phyloP scores from a whole-genome alignment of 1,140 invertebrate genomes.

The Phthorimaea operculella region DNA sequence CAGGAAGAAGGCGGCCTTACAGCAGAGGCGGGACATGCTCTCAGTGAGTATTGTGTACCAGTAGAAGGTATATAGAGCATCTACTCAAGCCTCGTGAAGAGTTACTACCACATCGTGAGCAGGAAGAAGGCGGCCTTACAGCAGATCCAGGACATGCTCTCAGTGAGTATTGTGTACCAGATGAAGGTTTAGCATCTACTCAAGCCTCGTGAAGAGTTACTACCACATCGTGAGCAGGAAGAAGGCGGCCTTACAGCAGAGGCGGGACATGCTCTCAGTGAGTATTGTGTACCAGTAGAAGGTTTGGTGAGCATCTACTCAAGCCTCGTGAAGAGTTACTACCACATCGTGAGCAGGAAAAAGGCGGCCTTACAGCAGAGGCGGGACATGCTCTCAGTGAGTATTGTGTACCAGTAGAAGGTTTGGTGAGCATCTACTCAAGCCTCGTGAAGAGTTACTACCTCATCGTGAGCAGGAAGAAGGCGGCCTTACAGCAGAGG shows the following conservation, averaged over 20 bases:
- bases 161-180: too few species aligned
- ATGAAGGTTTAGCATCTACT: too few species aligned
- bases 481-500: slow-evolving; percentile 32
- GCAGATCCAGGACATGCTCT: slow-evolving; percentile 38
- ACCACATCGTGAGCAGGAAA: slow-evolving; percentile 40
- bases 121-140: slow-evolving; percentile 37
- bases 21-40: slow-evolving; percentile 39
- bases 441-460: slow-evolving; percentile 48
- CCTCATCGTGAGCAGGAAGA: slow-evolving; percentile 38
- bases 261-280: slow-evolving; percentile 41
- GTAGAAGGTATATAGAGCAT: slow-evolving; percentile 43
- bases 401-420: slow-evolving; percentile 44
- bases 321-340: slow-evolving; percentile 44
- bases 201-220: too few species aligned
- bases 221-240: too few species aligned
- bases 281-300: slow-evolving; percentile 38
- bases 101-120: slow-evolving; percentile 41
- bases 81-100: slow-evolving; percentile 42
- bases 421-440: slow-evolving; percentile 43
- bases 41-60: slow-evolving; percentile 40
- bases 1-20: slow-evolving; percentile 38
- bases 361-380: slow-evolving; percentile 36
- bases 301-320: slow-evolving; percentile 45
- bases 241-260: slow-evolving; percentile 33
- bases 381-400: slow-evolving; percentile 39